phyloP scores from a whole-genome alignment of 2,797 vertebrate genomes.

The Lates japonicus region DNA sequence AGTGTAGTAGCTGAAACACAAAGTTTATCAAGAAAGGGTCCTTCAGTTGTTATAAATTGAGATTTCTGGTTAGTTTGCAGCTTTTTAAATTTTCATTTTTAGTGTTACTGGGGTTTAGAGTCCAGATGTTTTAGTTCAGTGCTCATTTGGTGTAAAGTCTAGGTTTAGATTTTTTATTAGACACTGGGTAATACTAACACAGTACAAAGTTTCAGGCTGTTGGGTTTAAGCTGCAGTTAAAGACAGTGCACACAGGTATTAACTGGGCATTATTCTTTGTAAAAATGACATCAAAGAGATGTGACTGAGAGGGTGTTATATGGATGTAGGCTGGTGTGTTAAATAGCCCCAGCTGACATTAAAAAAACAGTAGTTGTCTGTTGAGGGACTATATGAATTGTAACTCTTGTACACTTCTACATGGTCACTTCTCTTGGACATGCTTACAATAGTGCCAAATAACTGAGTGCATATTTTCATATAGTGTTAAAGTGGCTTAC shows the following conservation, averaged over 20 bases:
- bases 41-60: background rate
- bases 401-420: too few relatives aligned
- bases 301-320: background rate
- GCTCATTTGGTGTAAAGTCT: background rate
- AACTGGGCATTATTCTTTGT: background rate
- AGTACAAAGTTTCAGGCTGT: background rate
- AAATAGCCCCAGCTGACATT: background rate
- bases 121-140: background rate
- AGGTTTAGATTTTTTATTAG: background rate
- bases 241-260: conserved; percentile 1
- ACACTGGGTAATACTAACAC: background rate
- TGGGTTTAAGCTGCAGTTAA: background rate
- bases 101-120: background rate
- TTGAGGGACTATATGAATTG: background rate
- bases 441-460: background rate
- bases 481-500: background rate
- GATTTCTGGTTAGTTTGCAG: background rate
- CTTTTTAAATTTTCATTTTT: background rate
- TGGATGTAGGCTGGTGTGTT: background rate
- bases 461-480: too few relatives aligned
- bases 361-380: background rate
- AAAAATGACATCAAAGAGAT: background rate
- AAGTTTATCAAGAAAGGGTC: conserved; percentile 8
- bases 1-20: conserved; percentile 25
- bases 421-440: background rate